phyloP scores from a whole-genome alignment of 2,888 invertebrate species.

The Drosophila affinis region DNA sequence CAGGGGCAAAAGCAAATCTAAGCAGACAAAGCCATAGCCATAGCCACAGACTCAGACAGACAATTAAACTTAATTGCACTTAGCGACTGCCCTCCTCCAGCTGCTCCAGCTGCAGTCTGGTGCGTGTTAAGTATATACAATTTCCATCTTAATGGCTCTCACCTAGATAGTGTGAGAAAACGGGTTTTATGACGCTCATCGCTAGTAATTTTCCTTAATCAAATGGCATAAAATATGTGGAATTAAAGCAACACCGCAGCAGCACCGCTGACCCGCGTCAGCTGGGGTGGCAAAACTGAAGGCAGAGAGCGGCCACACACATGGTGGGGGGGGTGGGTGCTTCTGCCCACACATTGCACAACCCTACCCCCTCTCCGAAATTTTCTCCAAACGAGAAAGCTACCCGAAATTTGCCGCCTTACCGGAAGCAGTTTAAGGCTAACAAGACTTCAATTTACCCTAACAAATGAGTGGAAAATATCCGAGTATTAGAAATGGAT shows the following conservation, averaged over 20 bases:
- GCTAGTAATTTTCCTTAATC: conserved; percentile 68
- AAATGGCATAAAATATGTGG: conserved; percentile 49
- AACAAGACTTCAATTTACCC: not conserved
- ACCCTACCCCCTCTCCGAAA: not conserved
- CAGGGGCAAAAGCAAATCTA: conserved; percentile 3
- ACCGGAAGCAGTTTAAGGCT: conserved; percentile 18
- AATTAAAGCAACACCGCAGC: conserved; percentile 25
- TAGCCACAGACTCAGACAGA: conserved; percentile 2
- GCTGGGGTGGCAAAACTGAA: conserved; percentile 19
- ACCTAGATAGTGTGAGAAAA: conserved; percentile 54
- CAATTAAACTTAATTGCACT: conserved; percentile 64
- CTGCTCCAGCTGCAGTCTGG: conserved; percentile 47
- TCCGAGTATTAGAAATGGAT: too few relatives aligned
- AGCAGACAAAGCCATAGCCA: not conserved
- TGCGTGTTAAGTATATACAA: conserved; percentile 57
- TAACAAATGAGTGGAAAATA: not conserved
- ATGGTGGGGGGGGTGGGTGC: not conserved
- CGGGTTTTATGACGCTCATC: conserved; percentile 57
- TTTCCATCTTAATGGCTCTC: conserved; percentile 47
- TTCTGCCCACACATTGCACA: conserved; percentile 12
- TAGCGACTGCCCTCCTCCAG: conserved; percentile 26
- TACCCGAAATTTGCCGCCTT: not conserved
- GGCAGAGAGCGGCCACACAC: conserved; percentile 4
- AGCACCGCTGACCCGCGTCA: conserved; percentile 54
- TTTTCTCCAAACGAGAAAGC: conserved; percentile 13